A percentile compares a stretch with the other conserved stretches of the same genome.
Evolutionary conservation across 2,113 vertebrate genomes (phyloP).

Genomic region (Thamnophis sirtalis): DNA sequence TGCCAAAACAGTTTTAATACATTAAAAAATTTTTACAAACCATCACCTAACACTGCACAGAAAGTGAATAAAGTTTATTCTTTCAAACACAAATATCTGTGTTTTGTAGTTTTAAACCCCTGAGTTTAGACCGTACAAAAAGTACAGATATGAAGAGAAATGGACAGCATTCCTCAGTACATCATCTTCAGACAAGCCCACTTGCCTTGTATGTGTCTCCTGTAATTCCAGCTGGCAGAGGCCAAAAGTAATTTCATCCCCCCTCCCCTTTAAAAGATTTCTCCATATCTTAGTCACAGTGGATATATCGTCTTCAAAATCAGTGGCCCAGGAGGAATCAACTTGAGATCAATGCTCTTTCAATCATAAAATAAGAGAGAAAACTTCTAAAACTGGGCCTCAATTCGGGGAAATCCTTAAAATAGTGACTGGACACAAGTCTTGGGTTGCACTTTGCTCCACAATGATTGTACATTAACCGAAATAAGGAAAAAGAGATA

Average conservation of each 20-base stretch:
- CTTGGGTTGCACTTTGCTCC: slow-evolving; percentile 74
- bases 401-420: slow-evolving; percentile 45
- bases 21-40: slow-evolving; percentile 62
- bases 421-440: slow-evolving; percentile 59
- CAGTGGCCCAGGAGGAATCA: slow-evolving; percentile 21
- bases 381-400: slow-evolving; percentile 37
- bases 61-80: slow-evolving; percentile 66
- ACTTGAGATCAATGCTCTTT: slow-evolving; percentile 42
- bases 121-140: slow-evolving; percentile 74
- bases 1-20: slow-evolving; percentile 69
- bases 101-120: slow-evolving; percentile 73
- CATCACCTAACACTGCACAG: slow-evolving; percentile 75
- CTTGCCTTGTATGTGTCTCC: slow-evolving; percentile 39
- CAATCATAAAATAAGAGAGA: slow-evolving; percentile 21
- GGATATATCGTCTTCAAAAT: neutral
- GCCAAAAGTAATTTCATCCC: slow-evolving; percentile 43
- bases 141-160: slow-evolving; percentile 70
- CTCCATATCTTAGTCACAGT: neutral
- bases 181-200: slow-evolving; percentile 54
- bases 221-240: slow-evolving; percentile 52
- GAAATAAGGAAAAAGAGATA: slow-evolving; percentile 32
- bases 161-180: slow-evolving; percentile 55
- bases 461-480: slow-evolving; percentile 76
- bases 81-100: slow-evolving; percentile 69
- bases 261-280: slow-evolving; percentile 6